Base-by-base conservation (phyloP, 2,797 vertebrate species). In the Agapornis canus region DNA sequence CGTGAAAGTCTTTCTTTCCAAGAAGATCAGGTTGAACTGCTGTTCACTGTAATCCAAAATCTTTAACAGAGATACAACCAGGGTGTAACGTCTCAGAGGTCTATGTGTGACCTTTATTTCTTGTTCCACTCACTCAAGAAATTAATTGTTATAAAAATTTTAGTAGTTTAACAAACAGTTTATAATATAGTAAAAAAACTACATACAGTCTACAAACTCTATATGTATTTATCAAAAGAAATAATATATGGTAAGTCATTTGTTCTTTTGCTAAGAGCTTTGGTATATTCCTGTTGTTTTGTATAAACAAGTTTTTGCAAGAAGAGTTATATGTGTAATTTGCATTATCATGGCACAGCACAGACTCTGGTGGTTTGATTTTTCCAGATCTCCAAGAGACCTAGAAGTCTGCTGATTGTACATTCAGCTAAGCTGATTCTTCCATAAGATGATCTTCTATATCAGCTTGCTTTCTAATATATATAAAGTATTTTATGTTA, bases 181-280 rank as follows among this genome's bases (percentile, higher is more conserved):
- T 70, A 66, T 25, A 11, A 29, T n/a, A 10, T 27, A 19, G 21
- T 39, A 64, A 90, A 45, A 4, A 65, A 72, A 17, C 12, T 29
- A 27, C 22, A 18, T 39, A 17, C 8, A 39, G 17, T 39, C 70
- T 60, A 51, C 54, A 45, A 71, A 52, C 2, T 64, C 18, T 27
- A 7, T 35, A 66, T 35, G 29, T 23, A 63, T 64, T 82, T 84
- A 60, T 63, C 49, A 84, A 91, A 83, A 96, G 7, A 49, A 69
- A 54, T 18, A 35, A 37, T 71, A 64, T 69, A 47, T 52, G 35
- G n/a, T 85, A 10, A 19, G 6, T 57, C 32, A 27, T 26, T 89
- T 91, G 57, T 92, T 95, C 81, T 91, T 66, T 81, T 90, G 20
- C 68, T 78, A 48, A 85, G 48, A 89, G 35, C 47, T 94, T 96